Percentiles rank a stretch among this genome's conserved stretches.
These are phyloP conservation scores for Athripsodes cinereus DNA, from an alignment of 2,888 invertebrate species.

Conservation along the genomic window DNA sequence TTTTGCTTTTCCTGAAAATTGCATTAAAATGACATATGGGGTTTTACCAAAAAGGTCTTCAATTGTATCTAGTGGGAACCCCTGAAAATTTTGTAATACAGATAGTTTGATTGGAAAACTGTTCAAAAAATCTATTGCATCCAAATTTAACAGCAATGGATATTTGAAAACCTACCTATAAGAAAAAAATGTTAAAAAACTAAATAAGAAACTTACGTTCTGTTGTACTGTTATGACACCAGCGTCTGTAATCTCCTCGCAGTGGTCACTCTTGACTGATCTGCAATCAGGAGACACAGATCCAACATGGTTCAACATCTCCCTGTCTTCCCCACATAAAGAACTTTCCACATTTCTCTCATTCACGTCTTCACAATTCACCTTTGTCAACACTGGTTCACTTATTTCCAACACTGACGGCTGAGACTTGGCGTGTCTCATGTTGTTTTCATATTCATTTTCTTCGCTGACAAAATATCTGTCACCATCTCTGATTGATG, in stretches of 20 bases:
- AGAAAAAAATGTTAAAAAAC: no score
- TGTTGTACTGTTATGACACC: neutral
- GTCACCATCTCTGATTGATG: constrained; percentile 13
- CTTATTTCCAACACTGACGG: constrained; percentile 23
- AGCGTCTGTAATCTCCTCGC: constrained; percentile 11
- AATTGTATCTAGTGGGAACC: no score
- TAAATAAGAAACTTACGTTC: constrained; percentile 14
- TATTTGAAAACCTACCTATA: no score
- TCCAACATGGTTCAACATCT: constrained; percentile 7
- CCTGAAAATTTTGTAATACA: no score
- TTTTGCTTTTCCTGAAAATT: no score
- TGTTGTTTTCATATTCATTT: neutral
- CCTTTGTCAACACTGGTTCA: constrained; percentile 22
- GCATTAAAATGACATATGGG: no score
- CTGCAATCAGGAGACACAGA: constrained; percentile 19
- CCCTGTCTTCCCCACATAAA: constrained; percentile 14
- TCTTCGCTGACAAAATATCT: constrained; percentile 7
- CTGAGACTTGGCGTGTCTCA: constrained; percentile 26
- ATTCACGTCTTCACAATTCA: constrained; percentile 19
- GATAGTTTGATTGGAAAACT: no score
- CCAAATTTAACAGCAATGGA: no score
- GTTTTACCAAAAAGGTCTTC: no score
- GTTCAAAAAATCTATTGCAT: no score
- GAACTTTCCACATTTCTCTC: constrained; percentile 5
- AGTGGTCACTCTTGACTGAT: constrained; percentile 19